Base-by-base conservation (phyloP, 2,888 invertebrate genomes). In the Heliconius aoede region DNA sequence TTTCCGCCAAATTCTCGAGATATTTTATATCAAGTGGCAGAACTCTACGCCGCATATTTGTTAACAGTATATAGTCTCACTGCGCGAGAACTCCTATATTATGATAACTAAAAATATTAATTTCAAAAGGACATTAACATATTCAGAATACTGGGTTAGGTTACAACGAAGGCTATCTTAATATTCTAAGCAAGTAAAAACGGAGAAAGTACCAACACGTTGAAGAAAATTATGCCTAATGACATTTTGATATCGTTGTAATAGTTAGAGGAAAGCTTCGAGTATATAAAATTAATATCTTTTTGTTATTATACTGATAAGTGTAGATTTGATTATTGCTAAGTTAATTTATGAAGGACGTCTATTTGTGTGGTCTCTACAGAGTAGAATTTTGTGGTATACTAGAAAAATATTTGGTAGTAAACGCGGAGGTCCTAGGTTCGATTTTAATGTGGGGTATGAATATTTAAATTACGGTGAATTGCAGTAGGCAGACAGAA, bases 221-320 rank as follows among this genome's bases (percentile, higher is more conserved):
- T n/a, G 55, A 30, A 24, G 69, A 32, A 55, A 55, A 32, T 69
- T 55, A 30, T 69, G 24, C 30, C 30, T 69, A 55, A 69, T 55
- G 69, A 30, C n/a, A 30, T 69, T 69, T 69, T 69, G 30, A 69
- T 69, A 69, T 69, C 69, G 51, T 69, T 30, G 15, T 69, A 30
- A 69, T 69, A 24, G 30, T 55, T 30, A 32, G 30, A 55, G 69
- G 30, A 69, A 69, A 69, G 30, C 55, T 55, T n/a, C n/a, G n/a
- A n/a, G n/a, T n/a, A 15, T 28, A n/a, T 69, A 69, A 69, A 30
- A 69, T 55, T 69, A 69, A 69, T 60, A 69, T 32, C 55, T 69
- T 69, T 67, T 55, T 36, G 36, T 65, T 62, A 30, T 15, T 28
- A 62, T 60, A 58, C 15, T 26, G 8, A 62, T 21, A 62, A n/a